phyloP scores from a whole-genome alignment of 2,888 invertebrate species.

The Athalia circularis region DNA sequence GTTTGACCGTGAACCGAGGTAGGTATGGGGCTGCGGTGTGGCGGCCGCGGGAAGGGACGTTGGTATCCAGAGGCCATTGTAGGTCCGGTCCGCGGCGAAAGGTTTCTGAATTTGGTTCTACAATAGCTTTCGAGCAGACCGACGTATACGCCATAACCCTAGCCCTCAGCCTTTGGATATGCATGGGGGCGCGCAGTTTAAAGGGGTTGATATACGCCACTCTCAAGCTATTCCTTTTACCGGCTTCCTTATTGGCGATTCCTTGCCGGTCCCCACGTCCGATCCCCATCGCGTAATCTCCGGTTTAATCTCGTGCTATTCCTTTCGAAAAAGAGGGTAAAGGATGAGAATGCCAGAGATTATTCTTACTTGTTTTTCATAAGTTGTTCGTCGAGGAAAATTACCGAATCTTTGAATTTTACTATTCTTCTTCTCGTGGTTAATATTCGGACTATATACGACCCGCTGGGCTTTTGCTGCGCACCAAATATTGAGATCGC shows the following conservation, averaged over 20 bases:
- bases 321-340: background rate
- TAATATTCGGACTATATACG: too few relatives aligned
- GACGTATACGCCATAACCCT: background rate
- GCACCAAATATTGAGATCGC: conserved; percentile 13
- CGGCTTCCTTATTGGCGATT: conserved; percentile 14
- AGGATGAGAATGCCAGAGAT: background rate
- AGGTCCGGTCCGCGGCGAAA: conserved; percentile 52
- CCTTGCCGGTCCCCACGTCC: conserved; percentile 8
- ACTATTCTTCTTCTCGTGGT: too few relatives aligned
- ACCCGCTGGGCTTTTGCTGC: too few relatives aligned
- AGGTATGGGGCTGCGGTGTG: background rate
- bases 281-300: conserved; percentile 2
- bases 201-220: conserved; percentile 42
- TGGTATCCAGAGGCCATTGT: conserved; percentile 40
- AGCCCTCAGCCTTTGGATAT: conserved; percentile 35
- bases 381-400: background rate
- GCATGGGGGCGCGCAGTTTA: conserved; percentile 39
- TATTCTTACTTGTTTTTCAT: background rate
- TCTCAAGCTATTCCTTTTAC: background rate
- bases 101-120: conserved; percentile 51
- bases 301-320: conserved; percentile 4
- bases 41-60: conserved; percentile 31
- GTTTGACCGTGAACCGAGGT: conserved; percentile 59
- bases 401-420: too few relatives aligned
- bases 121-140: conserved; percentile 10